phyloP scores from a whole-genome alignment of 2,113 vertebrate genomes.

The Oxyruncus cristatus region DNA sequence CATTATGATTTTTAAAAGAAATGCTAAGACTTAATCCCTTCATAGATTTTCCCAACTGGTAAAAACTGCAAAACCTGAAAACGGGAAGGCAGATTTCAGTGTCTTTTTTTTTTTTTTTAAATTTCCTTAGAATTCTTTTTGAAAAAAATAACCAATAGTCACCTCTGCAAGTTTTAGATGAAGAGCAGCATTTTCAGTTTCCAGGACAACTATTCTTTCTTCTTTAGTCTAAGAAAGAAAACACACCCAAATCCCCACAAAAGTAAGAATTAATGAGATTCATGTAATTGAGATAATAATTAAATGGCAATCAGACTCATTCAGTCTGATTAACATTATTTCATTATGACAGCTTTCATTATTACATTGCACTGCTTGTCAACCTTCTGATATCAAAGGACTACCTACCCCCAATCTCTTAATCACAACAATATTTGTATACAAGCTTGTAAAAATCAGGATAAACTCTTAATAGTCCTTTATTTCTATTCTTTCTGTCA shows the following conservation, averaged over 20 bases:
- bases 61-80: background rate
- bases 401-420: background rate
- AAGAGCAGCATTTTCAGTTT: slow-evolving; percentile 84
- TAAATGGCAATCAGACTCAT: background rate
- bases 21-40: background rate
- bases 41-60: background rate
- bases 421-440: fast-evolving
- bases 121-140: background rate
- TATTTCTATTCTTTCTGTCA: background rate
- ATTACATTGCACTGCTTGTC: background rate
- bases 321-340: fast-evolving
- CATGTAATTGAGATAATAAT: background rate
- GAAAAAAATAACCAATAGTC: background rate
- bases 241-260: background rate
- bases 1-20: background rate
- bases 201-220: slow-evolving; percentile 82
- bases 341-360: background rate
- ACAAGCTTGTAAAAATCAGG: background rate
- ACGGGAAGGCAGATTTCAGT: background rate
- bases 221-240: slow-evolving; percentile 78
- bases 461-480: background rate
- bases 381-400: background rate
- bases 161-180: slow-evolving; percentile 83
- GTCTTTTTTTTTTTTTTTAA: background rate
- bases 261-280: background rate